These are phyloP conservation scores for Sanderia malayensis DNA, from an alignment of 30 jellyfish, hydroid and myxozoan genomes.

Conservation along the genomic window DNA sequence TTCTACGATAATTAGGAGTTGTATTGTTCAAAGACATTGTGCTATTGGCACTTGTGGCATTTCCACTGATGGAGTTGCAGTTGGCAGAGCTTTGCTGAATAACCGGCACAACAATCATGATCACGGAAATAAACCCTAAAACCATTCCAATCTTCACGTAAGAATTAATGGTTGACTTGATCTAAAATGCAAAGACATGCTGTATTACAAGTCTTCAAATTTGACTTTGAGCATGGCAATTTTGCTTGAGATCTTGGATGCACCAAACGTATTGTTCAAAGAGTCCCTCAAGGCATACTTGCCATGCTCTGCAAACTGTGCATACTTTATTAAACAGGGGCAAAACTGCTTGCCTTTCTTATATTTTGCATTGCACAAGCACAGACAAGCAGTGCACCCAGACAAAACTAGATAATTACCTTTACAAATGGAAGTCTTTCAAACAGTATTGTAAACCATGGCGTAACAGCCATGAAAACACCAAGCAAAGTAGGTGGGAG, in stretches of 20 bases:
- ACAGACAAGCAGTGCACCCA: too few relatives aligned
- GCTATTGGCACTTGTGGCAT: constrained; percentile 8
- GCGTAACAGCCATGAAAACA: constrained; percentile 77
- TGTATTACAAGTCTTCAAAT: too few relatives aligned
- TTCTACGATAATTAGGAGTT: not conserved
- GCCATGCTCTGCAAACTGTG: too few relatives aligned
- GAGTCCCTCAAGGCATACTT: too few relatives aligned
- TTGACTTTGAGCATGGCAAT: too few relatives aligned
- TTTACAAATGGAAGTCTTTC: constrained; percentile 67
- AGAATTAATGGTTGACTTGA: constrained; percentile 30
- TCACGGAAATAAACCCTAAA: constrained; percentile 44
- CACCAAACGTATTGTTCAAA: too few relatives aligned
- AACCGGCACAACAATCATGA: constrained; percentile 49
- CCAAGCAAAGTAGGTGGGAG: constrained; percentile 76
- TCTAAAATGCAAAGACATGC: too few relatives aligned
- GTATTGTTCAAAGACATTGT: constrained; percentile 9
- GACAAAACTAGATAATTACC: too few relatives aligned
- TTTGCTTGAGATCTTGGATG: too few relatives aligned
- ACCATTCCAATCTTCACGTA: constrained; percentile 65
- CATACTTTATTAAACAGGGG: too few relatives aligned
- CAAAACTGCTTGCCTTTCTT: too few relatives aligned
- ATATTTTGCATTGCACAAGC: too few relatives aligned
- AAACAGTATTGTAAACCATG: constrained; percentile 66
- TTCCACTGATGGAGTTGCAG: not conserved
- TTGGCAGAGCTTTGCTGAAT: constrained; percentile 44